A percentile compares a stretch with the other conserved stretches of the same genome.
These are phyloP conservation scores for Chloroclystis v-ata DNA, from an alignment of 2,888 invertebrate genomes.

Conservation along the genomic window DNA sequence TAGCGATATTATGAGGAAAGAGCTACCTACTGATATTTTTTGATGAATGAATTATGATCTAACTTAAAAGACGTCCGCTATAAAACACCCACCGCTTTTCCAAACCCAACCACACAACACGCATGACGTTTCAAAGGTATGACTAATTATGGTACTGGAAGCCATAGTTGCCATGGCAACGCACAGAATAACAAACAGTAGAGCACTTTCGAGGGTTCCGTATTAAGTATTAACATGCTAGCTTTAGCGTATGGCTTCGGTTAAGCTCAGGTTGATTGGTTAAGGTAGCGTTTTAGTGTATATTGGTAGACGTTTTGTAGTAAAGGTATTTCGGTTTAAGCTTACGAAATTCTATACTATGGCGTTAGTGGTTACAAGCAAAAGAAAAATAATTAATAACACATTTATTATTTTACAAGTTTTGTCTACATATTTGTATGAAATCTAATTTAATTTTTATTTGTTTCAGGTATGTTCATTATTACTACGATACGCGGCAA, in stretches of 20 bases:
- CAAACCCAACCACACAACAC: neutral
- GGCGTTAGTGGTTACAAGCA: too few relatives aligned
- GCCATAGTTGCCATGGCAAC: constrained; percentile 13
- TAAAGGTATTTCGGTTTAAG: too few relatives aligned
- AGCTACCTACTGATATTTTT: neutral
- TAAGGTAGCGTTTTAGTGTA: neutral
- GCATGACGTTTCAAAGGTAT: constrained; percentile 1
- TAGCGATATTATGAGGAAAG: too few relatives aligned
- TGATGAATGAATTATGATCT: too few relatives aligned
- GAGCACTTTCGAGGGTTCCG: neutral
- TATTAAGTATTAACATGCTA: constrained; percentile 2
- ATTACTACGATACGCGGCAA: too few relatives aligned
- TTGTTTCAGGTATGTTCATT: too few relatives aligned
- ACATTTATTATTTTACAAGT: too few relatives aligned
- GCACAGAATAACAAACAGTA: constrained; percentile 1
- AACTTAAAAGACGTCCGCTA: neutral
- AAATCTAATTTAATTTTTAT: too few relatives aligned
- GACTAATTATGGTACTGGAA: constrained; percentile 12
- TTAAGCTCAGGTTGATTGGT: neutral
- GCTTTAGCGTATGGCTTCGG: constrained; percentile 5
- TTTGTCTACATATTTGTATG: too few relatives aligned
- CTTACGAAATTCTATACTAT: too few relatives aligned
- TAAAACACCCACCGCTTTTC: neutral
- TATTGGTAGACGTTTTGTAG: too few relatives aligned
- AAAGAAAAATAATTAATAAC: too few relatives aligned